Base-by-base conservation (phyloP, 2,113 vertebrate genomes). In the Prionailurus bengalensis region DNA sequence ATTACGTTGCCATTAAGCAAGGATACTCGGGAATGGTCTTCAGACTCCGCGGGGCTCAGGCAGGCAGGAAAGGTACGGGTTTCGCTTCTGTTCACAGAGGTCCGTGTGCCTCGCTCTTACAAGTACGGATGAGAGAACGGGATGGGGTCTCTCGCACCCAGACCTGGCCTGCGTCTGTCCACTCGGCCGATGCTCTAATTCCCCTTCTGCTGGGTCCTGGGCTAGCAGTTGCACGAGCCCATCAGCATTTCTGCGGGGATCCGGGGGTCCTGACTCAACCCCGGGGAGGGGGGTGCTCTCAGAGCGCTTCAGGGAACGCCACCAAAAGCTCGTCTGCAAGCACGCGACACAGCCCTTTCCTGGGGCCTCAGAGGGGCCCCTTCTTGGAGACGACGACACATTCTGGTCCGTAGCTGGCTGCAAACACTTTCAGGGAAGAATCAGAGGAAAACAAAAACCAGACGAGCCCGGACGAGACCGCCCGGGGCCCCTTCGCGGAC, bases 261-360 rank as follows among this genome's bases (percentile, higher is more conserved):
- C 45, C 31, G 12, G 31, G 58, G 4, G 15, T 3, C 39, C 65
- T 15, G 48, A 33, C 90, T n/a, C 29, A 5, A 79, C 2, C 53
- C 21, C 45, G 8, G 45, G 45, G 45, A 45, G 27, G 21, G 0
- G 15, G 53, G 4, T 8, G 29, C 27, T 58, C 29, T 19, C 79
- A 27, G 68, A 4, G 5, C 9, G 4, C 29, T 25, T 29, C 25
- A 48, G 11, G 74, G 39, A n/a, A 61, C 1, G 9, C 15, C 39
- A 0, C 21, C 65, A 0, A 33, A 45, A n/a, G 9, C 53, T 13
- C 14, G 1, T 7, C 4, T 11, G 0, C 14, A 45, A 17, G 51
- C 17, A 17, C 78, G 5, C 4, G 7, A 14, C 63, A 12, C 29
- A 1, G 14, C n/a, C 42, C 39, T 25, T 11, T 48, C 55, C 17